Evolutionary conservation across 2,113 vertebrate species (phyloP).

Genomic region (Marcusenius ussheri): DNA sequence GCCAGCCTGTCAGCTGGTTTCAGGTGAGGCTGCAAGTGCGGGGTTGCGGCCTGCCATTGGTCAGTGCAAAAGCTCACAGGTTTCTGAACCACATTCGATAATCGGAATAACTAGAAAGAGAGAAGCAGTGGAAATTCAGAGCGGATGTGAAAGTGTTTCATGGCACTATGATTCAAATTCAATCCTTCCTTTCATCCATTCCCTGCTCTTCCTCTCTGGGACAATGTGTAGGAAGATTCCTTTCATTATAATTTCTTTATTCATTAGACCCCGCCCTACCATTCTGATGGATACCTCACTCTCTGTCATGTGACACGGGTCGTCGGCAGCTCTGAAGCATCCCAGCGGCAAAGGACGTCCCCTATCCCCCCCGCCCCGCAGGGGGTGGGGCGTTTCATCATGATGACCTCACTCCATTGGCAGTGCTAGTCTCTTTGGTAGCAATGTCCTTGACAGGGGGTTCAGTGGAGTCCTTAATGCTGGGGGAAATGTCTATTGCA

Average conservation of each 20-base stretch:
- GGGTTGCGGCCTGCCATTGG: not conserved
- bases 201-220: not conserved
- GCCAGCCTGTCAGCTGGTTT: not conserved
- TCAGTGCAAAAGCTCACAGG: not conserved
- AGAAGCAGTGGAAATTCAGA: not conserved
- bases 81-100: not conserved
- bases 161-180: not conserved
- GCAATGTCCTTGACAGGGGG: constrained; percentile 48
- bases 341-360: not conserved
- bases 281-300: constrained; percentile 32
- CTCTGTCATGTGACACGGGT: constrained; percentile 23
- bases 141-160: not conserved
- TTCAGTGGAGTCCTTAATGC: constrained; percentile 56
- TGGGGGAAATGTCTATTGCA: constrained; percentile 48
- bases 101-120: not conserved
- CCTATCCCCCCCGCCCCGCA: not conserved
- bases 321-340: constrained; percentile 22
- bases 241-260: not conserved
- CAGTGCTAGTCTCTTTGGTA: constrained; percentile 68
- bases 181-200: not conserved
- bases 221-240: not conserved
- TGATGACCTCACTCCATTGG: constrained; percentile 66
- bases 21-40: not conserved
- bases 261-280: constrained; percentile 14
- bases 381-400: constrained; percentile 40